A percentile compares a stretch with the other conserved stretches of the same genome.
Evolutionary conservation across 2,113 vertebrate genomes (phyloP).

Genomic region (sheep (Ovis aries)): ARS-UI_Ramb_v3.0 NC_056062.1:1187001-1187500

Average conservation of each 20-base stretch:
- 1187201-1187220: not conserved
- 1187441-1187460: conserved; percentile 18
- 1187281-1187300: not conserved
- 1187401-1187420: not conserved
- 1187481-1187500: conserved; percentile 27
- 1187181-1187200: not conserved
- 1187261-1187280: not conserved
- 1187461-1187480: conserved; percentile 9
- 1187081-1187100: not conserved
- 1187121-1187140: not conserved
- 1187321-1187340: not conserved
- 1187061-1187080: not conserved
- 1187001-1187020: not conserved
- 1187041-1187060: not conserved
- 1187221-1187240: not conserved
- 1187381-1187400: not conserved
- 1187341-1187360: not conserved
- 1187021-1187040: not conserved
- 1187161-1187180: not conserved
- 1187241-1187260: not conserved
- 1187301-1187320: not conserved
- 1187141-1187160: not conserved
- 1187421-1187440: conserved; percentile 6
- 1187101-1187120: not conserved
- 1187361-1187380: not conserved